A percentile compares a stretch with the other conserved stretches of the same genome.
phyloP scores from a whole-genome alignment of 2,113 vertebrate genomes.

The Pachypanchax playfairii region DNA sequence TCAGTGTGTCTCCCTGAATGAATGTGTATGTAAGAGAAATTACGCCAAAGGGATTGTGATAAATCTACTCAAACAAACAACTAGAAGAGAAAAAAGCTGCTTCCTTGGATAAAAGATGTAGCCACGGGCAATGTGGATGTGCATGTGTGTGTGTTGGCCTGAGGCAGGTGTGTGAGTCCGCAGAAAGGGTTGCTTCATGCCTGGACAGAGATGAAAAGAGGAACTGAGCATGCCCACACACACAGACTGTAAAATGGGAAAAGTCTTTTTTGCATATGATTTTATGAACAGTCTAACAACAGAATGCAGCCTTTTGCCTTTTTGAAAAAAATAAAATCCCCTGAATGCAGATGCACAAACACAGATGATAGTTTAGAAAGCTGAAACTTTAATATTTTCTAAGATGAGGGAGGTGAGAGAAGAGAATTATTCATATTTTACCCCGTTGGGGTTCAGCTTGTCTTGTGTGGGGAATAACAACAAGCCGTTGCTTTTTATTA shows the following conservation, averaged over 20 bases:
- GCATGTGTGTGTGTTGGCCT: constrained; percentile 25
- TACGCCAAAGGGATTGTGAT: constrained; percentile 58
- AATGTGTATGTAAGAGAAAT: constrained; percentile 36
- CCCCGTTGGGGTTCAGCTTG: constrained; percentile 1
- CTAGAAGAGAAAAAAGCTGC: constrained; percentile 60
- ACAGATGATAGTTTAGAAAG: constrained; percentile 8
- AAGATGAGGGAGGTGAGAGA: constrained; percentile 4
- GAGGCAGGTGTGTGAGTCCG: constrained; percentile 18
- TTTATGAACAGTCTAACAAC: constrained; percentile 31
- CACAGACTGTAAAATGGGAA: constrained; percentile 32
- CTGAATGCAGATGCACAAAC: constrained; percentile 17
- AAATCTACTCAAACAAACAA: constrained; percentile 75
- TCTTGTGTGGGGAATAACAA: constrained; percentile 16
- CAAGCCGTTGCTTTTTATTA: not conserved
- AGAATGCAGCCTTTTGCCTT: constrained; percentile 27
- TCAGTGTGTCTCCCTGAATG: constrained; percentile 35
- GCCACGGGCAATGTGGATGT: constrained; percentile 60
- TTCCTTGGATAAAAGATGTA: constrained; percentile 66
- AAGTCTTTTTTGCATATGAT: constrained; percentile 47
- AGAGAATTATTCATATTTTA: constrained; percentile 29
- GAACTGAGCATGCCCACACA: constrained; percentile 39
- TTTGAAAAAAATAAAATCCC: constrained; percentile 31
- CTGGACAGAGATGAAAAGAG: constrained; percentile 68
- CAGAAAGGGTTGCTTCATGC: constrained; percentile 67
- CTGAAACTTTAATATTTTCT: constrained; percentile 5